Base-by-base conservation (phyloP, 2,797 vertebrate genomes). In the Chloroceryle inda region DNA sequence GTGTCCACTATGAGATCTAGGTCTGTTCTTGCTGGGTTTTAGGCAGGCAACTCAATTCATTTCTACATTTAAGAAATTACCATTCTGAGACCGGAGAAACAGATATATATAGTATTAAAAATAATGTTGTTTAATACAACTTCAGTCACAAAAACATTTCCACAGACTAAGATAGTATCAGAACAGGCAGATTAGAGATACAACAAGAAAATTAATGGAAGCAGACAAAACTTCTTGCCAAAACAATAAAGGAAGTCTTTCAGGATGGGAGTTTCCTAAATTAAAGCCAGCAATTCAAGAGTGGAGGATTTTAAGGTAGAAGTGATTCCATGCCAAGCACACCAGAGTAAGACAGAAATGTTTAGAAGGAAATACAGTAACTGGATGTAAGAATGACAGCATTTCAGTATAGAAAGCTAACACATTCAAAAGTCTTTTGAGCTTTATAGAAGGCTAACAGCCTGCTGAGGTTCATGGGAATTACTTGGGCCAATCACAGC, bases 131-230 rank as follows among this genome's bases (percentile, higher is more conserved):
- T 88, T 83, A 81, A 68, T 49, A 73, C 29, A 35, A 81, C 76
- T 91, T 87, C 62, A 73, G 67, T 76, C 49, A 82, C 52, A 92
- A 87, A 91, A 95, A 61, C 47, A 78, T 76, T 94, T 84, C 55
- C 69, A 89, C 37, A 67, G 79, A 80, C 33, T 85, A 52, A 93
- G 76, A 86, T 29, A 89, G 58, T 74, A 94, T 90, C 91, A 84
- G 59, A 94, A 93, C 62, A 64, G 62, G 45, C 49, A 94, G 58
- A 64, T 92, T 19, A 94, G 77, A 94, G 40, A 80, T 77, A 81
- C 27, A 88, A 52, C 33, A 88, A 85, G 76, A 96, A 89, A 92
- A 94, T 79, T 49, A 91, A 95, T 92, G 83, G 88, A 95, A 92
- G 69, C 12, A 81, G 66, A 88, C 85, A 90, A 88, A 94, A 77